Percentiles rank a stretch among this genome's conserved stretches.
These are phyloP conservation scores for Babyrousa celebensis DNA, from an alignment of 2,797 vertebrate genomes.

Conservation along the genomic window DNA sequence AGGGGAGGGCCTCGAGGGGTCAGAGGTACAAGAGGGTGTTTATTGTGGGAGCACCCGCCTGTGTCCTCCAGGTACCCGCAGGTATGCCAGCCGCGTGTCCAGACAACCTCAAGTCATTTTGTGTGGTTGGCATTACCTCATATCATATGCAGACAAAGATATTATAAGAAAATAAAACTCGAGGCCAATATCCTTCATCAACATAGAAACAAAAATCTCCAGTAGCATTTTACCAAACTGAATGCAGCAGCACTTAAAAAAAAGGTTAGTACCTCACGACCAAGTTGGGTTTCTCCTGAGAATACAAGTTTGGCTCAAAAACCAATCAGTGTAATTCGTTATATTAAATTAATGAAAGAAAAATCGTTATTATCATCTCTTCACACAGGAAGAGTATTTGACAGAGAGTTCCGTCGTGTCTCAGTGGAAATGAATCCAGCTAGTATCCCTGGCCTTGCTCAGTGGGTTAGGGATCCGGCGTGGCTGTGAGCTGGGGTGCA, in stretches of 20 bases:
- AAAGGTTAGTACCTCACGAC: background rate
- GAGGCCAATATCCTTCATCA: background rate
- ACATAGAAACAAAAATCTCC: background rate
- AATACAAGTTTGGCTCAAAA: background rate
- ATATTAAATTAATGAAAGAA: background rate
- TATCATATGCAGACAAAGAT: background rate
- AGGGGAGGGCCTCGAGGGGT: accelerated
- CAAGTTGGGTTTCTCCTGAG: background rate
- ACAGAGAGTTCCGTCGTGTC: background rate
- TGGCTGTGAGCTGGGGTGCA: no score
- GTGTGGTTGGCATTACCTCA: background rate
- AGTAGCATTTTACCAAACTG: background rate
- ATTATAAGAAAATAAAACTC: background rate
- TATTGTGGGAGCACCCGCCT: accelerated
- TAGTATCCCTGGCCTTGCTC: no score
- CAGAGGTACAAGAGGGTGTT: accelerated
- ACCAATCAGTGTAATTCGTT: background rate
- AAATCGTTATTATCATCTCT: background rate
- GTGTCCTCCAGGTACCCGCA: background rate
- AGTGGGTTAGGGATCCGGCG: no score
- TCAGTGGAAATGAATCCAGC: no score
- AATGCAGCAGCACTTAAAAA: accelerated
- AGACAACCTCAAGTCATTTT: background rate
- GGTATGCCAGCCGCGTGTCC: accelerated
- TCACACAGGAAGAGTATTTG: background rate